These are phyloP conservation scores for Lingula anatina DNA, from an alignment of 2,888 invertebrate genomes.

Conservation along the genomic window DNA sequence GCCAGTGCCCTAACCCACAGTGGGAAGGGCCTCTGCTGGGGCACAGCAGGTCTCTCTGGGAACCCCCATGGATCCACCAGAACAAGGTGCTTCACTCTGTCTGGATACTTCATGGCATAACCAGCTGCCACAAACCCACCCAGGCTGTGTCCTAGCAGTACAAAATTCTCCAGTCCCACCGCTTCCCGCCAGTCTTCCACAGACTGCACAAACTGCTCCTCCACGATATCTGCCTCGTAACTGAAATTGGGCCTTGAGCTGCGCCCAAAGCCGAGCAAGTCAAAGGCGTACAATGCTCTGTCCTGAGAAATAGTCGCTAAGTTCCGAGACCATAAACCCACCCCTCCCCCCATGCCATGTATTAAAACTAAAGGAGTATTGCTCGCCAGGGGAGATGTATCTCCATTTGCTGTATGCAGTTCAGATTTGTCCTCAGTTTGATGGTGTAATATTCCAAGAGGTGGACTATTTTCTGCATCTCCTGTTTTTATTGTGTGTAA, in stretches of 20 bases:
- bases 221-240: constrained; percentile 71
- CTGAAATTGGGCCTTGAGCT: constrained; percentile 86
- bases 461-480: no score
- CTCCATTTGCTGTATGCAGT: no score
- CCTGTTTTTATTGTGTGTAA: no score
- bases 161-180: constrained; percentile 79
- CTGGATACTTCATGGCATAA: constrained; percentile 63
- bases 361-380: constrained; percentile 81
- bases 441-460: no score
- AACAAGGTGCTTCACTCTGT: constrained; percentile 84
- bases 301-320: constrained; percentile 69
- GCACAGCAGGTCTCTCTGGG: constrained; percentile 37
- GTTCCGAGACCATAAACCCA: constrained; percentile 91
- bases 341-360: constrained; percentile 93
- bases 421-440: no score
- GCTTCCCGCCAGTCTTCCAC: constrained; percentile 93
- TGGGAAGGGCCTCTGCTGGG: constrained; percentile 59
- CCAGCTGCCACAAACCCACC: constrained; percentile 58
- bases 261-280: constrained; percentile 75
- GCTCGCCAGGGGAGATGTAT: no score
- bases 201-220: constrained; percentile 81
- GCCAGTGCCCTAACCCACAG: constrained; percentile 77
- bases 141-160: constrained; percentile 88
- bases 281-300: constrained; percentile 84
- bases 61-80: constrained; percentile 87